These are phyloP conservation scores for Philereme transversata DNA, from an alignment of 2,888 invertebrate species.

Conservation along the genomic window DNA sequence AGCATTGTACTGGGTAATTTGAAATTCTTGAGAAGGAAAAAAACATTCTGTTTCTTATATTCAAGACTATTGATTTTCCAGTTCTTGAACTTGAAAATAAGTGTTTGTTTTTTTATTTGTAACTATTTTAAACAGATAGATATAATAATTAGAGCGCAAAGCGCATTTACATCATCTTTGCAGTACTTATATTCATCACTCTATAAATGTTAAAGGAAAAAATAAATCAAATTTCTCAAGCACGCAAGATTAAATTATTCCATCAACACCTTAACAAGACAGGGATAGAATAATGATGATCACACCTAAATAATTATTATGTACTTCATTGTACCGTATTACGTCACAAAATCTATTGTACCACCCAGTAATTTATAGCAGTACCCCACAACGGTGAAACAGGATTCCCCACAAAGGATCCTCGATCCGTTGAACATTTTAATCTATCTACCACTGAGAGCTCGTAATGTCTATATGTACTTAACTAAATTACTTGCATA, in stretches of 20 bases:
- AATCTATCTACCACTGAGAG: conserved; percentile 67
- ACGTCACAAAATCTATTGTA: conserved; percentile 28
- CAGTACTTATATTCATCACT: no score
- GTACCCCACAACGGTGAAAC: conserved; percentile 22
- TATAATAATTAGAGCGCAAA: no score
- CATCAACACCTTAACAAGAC: background rate
- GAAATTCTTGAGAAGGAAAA: no score
- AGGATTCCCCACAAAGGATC: conserved; percentile 51
- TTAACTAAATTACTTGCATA: conserved; percentile 83
- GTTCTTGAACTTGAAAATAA: no score
- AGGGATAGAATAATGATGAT: conserved; percentile 6
- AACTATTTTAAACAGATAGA: no score
- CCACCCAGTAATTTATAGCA: conserved; percentile 32
- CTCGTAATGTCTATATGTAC: conserved; percentile 79
- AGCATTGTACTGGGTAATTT: no score
- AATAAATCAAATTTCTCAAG: no score
- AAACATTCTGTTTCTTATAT: no score
- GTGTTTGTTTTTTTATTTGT: no score
- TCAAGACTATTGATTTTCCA: no score
- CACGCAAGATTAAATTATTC: background rate
- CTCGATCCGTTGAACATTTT: conserved; percentile 67
- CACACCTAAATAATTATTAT: conserved; percentile 17
- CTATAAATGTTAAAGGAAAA: no score
- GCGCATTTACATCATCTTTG: no score
- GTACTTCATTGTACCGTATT: conserved; percentile 8